Base-by-base conservation (phyloP, 2,888 invertebrate species). In the Tiliacea citrago region DNA sequence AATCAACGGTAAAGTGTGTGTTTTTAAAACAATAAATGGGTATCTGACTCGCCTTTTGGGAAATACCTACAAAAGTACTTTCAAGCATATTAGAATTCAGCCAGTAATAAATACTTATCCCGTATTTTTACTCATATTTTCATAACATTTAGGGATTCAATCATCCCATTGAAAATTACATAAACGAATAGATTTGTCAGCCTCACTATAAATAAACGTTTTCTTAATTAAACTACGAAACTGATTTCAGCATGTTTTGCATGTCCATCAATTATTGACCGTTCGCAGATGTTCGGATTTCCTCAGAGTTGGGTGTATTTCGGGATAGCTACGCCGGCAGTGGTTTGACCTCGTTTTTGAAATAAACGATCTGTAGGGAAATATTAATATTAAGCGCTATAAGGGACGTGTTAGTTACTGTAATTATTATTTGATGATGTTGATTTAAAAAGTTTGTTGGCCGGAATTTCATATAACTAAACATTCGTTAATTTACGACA, bases 161-260 rank as follows among this genome's bases (percentile, higher is more conserved):
- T 29, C 29, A 58, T 10, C 1, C 9, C 16, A 60, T 13, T n/a
- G 6, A 62, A 53, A 79, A 49, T 24, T 29, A 62, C 9, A 51
- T 29, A 45, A 47, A 53, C 39, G 12, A 51, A 66, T 61, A 3
- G 13, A 18, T 42, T 49, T 13, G 21, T 42, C 9, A 60, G 57
- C 21, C 18, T 10, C 12, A 10, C 13, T 51, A 42, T 57, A 66
- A 57, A 61, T 49, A 51, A 66, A 57, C 66, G 24, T 35, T 58
- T 63, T 55, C 24, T 13, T 21, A 51, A 53, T 51, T 18, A 29
- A 70, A 79, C 55, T 47, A 61, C 29, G n/a, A 35, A 78, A 79
- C 39, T 47, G 61, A 66, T 57, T 82, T 82, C n/a, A 7, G 21
- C 18, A 18, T 78, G 82, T 82, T 78, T 7, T 39, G 39, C 39